A percentile compares a stretch with the other conserved stretches of the same genome.
phyloP scores from a whole-genome alignment of 2,113 vertebrate species.

The Barbus barbus region DNA sequence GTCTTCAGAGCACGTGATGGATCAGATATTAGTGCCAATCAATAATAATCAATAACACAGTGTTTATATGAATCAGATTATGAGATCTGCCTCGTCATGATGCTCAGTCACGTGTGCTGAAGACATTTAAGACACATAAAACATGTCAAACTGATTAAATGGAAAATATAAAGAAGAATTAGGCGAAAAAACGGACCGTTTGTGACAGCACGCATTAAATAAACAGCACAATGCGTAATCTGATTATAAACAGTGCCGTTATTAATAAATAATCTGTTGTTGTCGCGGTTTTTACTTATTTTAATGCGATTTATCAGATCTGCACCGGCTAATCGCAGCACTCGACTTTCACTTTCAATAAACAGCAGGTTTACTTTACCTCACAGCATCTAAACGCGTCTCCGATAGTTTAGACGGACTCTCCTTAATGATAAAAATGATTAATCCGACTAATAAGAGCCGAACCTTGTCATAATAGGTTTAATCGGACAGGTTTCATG shows the following conservation, averaged over 20 bases:
- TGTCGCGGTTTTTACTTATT: not conserved
- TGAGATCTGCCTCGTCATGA: constrained; percentile 18
- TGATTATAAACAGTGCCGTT: not conserved
- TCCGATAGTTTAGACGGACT: not conserved
- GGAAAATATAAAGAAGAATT: not conserved
- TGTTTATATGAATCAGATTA: not conserved
- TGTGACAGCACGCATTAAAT: not conserved
- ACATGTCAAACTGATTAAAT: not conserved
- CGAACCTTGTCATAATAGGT: not conserved
- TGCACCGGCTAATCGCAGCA: constrained; percentile 8
- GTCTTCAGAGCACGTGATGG: not conserved
- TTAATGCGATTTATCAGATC: not conserved
- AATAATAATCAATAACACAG: not conserved
- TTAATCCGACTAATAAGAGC: not conserved
- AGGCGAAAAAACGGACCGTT: not conserved
- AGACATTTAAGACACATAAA: not conserved
- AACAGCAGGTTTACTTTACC: constrained; percentile 9
- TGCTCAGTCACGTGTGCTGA: too few relatives aligned
- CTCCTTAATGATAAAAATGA: not conserved
- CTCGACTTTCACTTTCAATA: constrained; percentile 28
- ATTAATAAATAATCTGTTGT: not conserved
- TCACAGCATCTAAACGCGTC: constrained; percentile 40
- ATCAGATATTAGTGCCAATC: not conserved
- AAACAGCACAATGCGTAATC: not conserved
- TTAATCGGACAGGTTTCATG: constrained; percentile 1